Evolutionary conservation across 2,113 vertebrate genomes (phyloP).

Genomic region (Tenebrosternarchus preto): DNA sequence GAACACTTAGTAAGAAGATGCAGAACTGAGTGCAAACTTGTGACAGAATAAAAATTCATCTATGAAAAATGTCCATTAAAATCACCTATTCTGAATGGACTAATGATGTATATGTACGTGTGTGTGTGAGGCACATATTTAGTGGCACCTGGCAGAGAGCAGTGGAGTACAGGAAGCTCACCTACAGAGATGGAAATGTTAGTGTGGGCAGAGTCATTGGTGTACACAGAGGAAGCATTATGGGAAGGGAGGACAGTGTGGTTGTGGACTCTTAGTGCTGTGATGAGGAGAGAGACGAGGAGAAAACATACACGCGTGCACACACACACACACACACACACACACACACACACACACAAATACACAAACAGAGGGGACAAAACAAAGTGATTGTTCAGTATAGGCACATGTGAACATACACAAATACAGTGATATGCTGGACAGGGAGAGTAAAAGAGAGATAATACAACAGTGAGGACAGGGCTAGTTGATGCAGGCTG

Average conservation of each 20-base stretch:
- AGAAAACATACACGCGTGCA: slow-evolving; percentile 66
- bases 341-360: too few species aligned
- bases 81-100: too few species aligned
- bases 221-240: slow-evolving; percentile 94
- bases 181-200: slow-evolving; percentile 96
- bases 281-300: slow-evolving; percentile 57
- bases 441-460: neutral
- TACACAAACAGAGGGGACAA: slow-evolving; percentile 65
- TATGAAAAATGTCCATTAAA: too few species aligned
- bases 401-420: slow-evolving; percentile 26
- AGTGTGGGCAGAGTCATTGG: slow-evolving; percentile 98
- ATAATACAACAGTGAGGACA: neutral
- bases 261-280: slow-evolving; percentile 94
- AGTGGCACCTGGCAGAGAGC: neutral
- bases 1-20: too few species aligned
- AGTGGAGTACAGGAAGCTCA: slow-evolving; percentile 76
- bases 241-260: slow-evolving; percentile 94
- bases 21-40: too few species aligned
- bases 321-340: slow-evolving; percentile 41
- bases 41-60: too few species aligned
- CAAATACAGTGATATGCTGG: slow-evolving; percentile 6
- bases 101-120: neutral
- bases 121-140: too few species aligned
- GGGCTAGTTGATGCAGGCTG: neutral
- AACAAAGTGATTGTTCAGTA: slow-evolving; percentile 45